phyloP scores from a whole-genome alignment of 2,113 vertebrate genomes.

The Holacanthus passer region DNA sequence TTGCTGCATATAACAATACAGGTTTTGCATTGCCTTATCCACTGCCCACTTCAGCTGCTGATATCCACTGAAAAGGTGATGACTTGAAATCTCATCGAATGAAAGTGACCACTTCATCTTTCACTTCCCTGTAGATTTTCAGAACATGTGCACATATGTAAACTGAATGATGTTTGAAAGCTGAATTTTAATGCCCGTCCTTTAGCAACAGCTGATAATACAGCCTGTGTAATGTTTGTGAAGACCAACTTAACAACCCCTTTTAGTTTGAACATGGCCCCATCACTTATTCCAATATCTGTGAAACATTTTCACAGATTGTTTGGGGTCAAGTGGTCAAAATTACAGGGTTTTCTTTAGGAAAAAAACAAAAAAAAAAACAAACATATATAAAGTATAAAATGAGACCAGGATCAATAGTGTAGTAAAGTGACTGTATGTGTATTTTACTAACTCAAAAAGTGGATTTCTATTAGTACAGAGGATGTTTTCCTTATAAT shows the following conservation, averaged over 20 bases:
- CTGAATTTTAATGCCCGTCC: not conserved
- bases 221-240: not conserved
- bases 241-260: too few species aligned
- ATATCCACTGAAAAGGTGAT: not conserved
- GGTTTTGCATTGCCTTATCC: not conserved
- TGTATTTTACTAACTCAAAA: not conserved
- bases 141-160: not conserved
- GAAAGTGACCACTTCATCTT: not conserved
- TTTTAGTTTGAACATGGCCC: too few species aligned
- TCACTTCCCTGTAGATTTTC: not conserved
- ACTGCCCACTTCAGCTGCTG: not conserved
- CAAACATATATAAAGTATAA: not conserved
- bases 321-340: too few species aligned
- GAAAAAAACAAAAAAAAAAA: not conserved
- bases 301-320: too few species aligned
- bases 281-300: too few species aligned
- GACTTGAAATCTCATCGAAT: not conserved
- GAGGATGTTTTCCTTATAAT: not conserved
- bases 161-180: not conserved
- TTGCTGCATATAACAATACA: not conserved
- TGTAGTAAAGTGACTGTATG: too few species aligned
- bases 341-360: too few species aligned
- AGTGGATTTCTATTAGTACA: not conserved
- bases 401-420: not conserved
- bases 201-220: not conserved